Base-by-base conservation (phyloP, 1,140 invertebrate species). In the Apocrypta bakeri region DNA sequence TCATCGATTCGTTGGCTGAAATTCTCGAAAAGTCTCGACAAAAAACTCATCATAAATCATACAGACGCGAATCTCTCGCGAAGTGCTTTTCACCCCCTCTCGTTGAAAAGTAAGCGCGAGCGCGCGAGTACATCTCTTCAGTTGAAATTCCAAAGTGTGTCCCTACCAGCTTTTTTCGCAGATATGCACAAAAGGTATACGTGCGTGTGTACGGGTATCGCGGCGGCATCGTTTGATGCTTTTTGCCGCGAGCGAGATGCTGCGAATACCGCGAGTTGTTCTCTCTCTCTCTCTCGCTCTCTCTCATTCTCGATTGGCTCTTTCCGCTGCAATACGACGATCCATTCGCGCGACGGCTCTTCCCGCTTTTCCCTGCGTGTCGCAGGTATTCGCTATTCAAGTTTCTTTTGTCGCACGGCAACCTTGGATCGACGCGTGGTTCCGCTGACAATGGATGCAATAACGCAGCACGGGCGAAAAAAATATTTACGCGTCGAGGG, bases 161-260 rank as follows among this genome's bases (percentile, higher is more conserved):
- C 33, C 33, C 33, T 56, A 6, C 48, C 48, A 12, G 17, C 48
- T n/a, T 56, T 56, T 56, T 56, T 56, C 21, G 25, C 64, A 68
- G 29, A 68, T 37, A 72, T 72, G 40, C 80, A 56, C 31, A 31
- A 72, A 72, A 56, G 25, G 21, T 21, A 2, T 7, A 2, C 29
- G 1, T 33, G 69, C 69, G 69, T 37, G 27, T 31, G 21, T 37
- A 33, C 68, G 11, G 7, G 0, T 37, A 37, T 37, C 9, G 31
- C 71, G 83, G 85, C 88, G 88, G 88, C 87, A 81, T 85, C 86
- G 86, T 89, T 89, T 88, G 88, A 89, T 88, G 86, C 81, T 89
- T 89, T 89, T 89, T 89, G 87, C 74, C 81, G 77, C 21, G 25
- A 6, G 64, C 40, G 69, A 74, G 76, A 84, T 86, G 78, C 87